Evolutionary conservation across 1,140 invertebrate genomes (phyloP).

Genomic region (Brachionus calyciflorus): DNA sequence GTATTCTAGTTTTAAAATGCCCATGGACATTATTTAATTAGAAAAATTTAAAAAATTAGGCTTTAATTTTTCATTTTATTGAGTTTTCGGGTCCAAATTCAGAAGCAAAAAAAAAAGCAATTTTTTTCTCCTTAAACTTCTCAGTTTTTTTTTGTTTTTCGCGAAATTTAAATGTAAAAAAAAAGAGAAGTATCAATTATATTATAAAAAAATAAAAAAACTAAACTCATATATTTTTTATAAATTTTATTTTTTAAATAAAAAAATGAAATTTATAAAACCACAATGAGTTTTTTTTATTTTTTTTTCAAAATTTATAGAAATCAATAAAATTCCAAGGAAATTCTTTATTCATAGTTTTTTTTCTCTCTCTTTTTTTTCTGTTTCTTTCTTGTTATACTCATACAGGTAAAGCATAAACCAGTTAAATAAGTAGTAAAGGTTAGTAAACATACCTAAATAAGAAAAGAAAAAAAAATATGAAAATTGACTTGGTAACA

Average conservation of each 20-base stretch:
- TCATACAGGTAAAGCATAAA: no score
- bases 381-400: no score
- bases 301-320: neutral
- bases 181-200: constrained; percentile 20
- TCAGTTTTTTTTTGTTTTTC: neutral
- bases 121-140: no score
- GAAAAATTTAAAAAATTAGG: neutral
- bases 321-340: constrained; percentile 39
- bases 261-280: constrained; percentile 1
- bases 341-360: constrained; percentile 14
- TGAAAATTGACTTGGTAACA: neutral
- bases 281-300: constrained; percentile 12
- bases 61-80: neutral
- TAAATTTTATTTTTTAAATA: neutral
- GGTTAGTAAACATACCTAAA: constrained; percentile 14
- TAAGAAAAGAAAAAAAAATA: constrained; percentile 11
- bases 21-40: constrained; percentile 21
- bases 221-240: no score
- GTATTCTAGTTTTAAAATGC: constrained; percentile 30
- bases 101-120: neutral
- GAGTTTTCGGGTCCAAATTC: neutral
- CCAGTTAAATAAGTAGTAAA: constrained; percentile 22
- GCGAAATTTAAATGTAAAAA: neutral
- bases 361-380: no score
- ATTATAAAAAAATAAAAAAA: no score